phyloP scores from a whole-genome alignment of 2,797 vertebrate genomes.

The Takifugu rubripes region DNA sequence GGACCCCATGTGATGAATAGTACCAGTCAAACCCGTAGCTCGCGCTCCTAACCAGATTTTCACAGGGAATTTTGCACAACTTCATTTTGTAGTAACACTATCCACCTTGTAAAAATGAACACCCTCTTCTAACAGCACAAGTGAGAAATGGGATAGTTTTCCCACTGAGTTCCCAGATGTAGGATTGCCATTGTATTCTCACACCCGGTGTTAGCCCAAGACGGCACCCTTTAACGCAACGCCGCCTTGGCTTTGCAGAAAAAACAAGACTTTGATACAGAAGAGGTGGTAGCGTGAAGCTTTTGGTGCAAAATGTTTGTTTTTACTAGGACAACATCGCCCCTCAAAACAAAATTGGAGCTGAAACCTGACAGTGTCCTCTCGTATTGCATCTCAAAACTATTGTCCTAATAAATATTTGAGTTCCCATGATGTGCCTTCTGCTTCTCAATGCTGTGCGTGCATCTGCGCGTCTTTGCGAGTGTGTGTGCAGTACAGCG shows the following conservation, averaged over 20 bases:
- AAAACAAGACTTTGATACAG: conserved; percentile 62
- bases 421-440: conserved; percentile 60
- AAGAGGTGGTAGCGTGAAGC: conserved; percentile 57
- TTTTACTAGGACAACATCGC: conserved; percentile 52
- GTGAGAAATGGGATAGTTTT: conserved; percentile 73
- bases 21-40: conserved; percentile 59
- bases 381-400: conserved; percentile 59
- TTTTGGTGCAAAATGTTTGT: conserved; percentile 61
- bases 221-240: conserved; percentile 54
- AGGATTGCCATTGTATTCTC: conserved; percentile 69
- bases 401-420: conserved; percentile 65
- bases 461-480: conserved; percentile 36
- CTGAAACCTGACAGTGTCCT: conserved; percentile 57
- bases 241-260: conserved; percentile 57
- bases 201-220: conserved; percentile 63
- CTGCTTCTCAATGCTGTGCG: conserved; percentile 37
- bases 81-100: conserved; percentile 73
- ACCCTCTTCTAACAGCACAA: conserved; percentile 66
- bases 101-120: conserved; percentile 72
- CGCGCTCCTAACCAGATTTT: conserved; percentile 60
- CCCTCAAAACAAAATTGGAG: conserved; percentile 36
- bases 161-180: conserved; percentile 78
- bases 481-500: conserved; percentile 70
- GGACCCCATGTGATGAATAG: conserved; percentile 63
- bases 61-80: conserved; percentile 71